phyloP scores from a whole-genome alignment of 64 coral and sea anemone species.

The Actinia equina region DNA sequence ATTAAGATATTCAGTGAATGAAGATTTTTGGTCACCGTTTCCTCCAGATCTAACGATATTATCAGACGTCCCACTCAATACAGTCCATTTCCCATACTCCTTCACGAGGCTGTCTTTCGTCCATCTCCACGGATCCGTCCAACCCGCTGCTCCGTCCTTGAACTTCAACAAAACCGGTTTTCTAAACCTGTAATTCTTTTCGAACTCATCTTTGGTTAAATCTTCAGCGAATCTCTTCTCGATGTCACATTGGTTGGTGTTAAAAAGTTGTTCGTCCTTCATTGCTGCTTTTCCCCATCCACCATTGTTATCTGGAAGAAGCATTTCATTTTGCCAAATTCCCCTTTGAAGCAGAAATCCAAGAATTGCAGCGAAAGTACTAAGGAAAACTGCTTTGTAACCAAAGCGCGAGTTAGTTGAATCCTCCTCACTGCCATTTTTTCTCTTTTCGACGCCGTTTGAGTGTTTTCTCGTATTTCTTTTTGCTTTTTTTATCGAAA shows the following conservation, averaged over 20 bases:
- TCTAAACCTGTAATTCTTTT: constrained; percentile 27
- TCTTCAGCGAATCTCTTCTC: constrained; percentile 17
- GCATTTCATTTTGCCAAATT: not conserved
- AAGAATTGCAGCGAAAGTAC: not conserved
- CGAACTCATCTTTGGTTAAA: constrained; percentile 22
- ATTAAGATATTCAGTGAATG: constrained; percentile 20
- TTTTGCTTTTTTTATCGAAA: not conserved
- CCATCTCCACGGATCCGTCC: constrained; percentile 39
- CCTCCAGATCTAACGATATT: constrained; percentile 23
- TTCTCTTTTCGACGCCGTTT: not conserved
- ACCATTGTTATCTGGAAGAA: not conserved
- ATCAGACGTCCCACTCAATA: constrained; percentile 19
- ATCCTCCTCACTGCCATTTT: not conserved
- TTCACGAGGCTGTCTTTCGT: constrained; percentile 24
- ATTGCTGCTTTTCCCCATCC: constrained; percentile 15
- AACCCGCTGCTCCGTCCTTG: constrained; percentile 32
- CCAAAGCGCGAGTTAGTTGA: not conserved
- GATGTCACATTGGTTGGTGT: constrained; percentile 17
- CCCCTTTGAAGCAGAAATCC: not conserved
- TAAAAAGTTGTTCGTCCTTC: not conserved
- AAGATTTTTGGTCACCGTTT: constrained; percentile 12
- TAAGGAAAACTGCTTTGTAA: not conserved
- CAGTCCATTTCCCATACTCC: constrained; percentile 10
- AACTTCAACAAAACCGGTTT: constrained; percentile 33
- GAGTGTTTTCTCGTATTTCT: not conserved